phyloP scores from a whole-genome alignment of 2,797 vertebrate species.

The Avahi laniger region DNA sequence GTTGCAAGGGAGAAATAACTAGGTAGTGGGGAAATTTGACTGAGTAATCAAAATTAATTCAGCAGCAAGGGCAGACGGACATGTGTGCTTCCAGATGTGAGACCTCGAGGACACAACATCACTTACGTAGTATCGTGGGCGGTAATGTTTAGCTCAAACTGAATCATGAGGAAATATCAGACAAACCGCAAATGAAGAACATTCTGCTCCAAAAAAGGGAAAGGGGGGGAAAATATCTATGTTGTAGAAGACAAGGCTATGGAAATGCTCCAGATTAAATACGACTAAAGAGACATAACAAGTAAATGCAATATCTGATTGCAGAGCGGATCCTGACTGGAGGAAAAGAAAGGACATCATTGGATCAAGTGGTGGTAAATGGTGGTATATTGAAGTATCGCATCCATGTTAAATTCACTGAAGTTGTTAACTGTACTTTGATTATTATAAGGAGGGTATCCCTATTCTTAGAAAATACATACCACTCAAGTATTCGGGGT shows the following conservation, averaged over 20 bases:
- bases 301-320: neutral
- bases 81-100: neutral
- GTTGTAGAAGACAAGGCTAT: neutral
- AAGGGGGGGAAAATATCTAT: neutral
- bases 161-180: neutral
- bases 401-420: neutral
- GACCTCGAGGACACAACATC: neutral
- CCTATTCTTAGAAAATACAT: neutral
- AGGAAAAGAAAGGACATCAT: neutral
- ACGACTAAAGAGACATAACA: neutral
- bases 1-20: neutral
- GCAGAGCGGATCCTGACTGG: neutral
- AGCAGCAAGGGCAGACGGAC: neutral
- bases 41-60: slow-evolving; percentile 13
- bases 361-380: neutral
- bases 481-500: neutral
- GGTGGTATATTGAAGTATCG: neutral
- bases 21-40: neutral
- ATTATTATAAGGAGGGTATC: neutral
- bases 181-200: neutral
- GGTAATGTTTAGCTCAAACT: neutral
- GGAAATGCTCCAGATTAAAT: neutral
- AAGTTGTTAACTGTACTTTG: neutral
- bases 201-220: neutral
- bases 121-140: neutral